Evolutionary conservation across 2,888 invertebrate species (phyloP), one percentile per base, ranked within the genome.

Genomic region (Neelides folsomi): DNA sequence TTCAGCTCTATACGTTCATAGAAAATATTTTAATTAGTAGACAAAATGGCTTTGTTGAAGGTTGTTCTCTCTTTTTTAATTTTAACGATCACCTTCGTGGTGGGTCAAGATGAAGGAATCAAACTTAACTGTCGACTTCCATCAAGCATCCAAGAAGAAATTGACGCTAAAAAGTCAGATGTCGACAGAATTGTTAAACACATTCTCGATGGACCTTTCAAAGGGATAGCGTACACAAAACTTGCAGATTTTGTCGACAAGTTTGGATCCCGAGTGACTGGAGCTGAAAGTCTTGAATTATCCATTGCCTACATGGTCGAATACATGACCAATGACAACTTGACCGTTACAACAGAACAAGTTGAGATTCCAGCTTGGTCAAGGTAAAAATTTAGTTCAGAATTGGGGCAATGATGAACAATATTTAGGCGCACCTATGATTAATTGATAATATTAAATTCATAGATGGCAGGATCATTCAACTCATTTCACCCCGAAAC

Each of bases 121-220:
- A 27, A 7, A 27, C 27, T 27, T 27, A 27, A 27, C 27, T 27
- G 27, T 7, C 27, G 27, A 5, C 27, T 27, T 27, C 27, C 27
- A 27, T 7, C 27, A 27, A 27, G 7, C 27, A 27, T 27, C 27
- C 27, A 27, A 27, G 65, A 73, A 35, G 81, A 82, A 69, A 81
- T 83, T 59, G 69, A 72, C 34, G 71, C 75, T 20, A 80, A 80
- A 64, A 68, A 72, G 64, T 66, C 69, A 47, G 67, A 73, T 10
- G 76, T 73, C 19, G 68, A 76, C 50, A 65, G 67, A 57, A 80
- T 81, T 63, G 65, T 79, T 36, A 65, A 72, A 55, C 73, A 74
- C 56, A 73, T 77, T 19, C 60, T 71, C 8, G 67, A 72, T 54
- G 78, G 77, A 6, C 70, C 72, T 8, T 78, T 75, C 59, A 75